Percentiles rank a stretch among this genome's conserved stretches.
Conservation (phyloP, 2,797 vertebrate genomes). For the Pseudomugil tenellus region DNA sequence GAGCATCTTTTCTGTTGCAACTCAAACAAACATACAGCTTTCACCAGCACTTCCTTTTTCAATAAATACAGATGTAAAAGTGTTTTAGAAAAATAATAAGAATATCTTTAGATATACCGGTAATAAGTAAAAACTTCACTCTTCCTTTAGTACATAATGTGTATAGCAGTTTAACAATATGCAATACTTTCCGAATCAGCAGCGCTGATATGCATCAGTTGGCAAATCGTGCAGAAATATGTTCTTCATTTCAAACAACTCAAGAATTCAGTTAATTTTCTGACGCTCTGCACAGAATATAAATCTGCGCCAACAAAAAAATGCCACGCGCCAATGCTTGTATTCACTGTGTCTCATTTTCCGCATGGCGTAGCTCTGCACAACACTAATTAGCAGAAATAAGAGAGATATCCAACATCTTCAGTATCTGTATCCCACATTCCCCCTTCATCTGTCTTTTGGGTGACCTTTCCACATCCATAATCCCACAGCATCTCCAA, state of each 20-base stretch:
- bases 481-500: slow-evolving; percentile 7
- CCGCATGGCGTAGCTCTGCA: not conserved
- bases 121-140: not conserved
- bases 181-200: too few species aligned
- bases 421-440: not conserved
- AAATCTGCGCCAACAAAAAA: not conserved
- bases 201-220: slow-evolving; percentile 2
- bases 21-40: slow-evolving; percentile 14
- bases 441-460: slow-evolving; percentile 6
- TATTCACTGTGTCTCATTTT: too few species aligned
- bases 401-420: not conserved
- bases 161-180: not conserved
- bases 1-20: slow-evolving; percentile 7
- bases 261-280: not conserved
- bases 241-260: not conserved
- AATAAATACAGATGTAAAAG: not conserved
- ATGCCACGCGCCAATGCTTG: not conserved
- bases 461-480: slow-evolving; percentile 2
- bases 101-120: not conserved
- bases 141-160: not conserved
- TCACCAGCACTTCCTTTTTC: not conserved
- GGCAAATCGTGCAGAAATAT: not conserved
- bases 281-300: not conserved
- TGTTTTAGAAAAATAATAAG: not conserved
- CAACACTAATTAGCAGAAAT: not conserved